Percentiles rank a stretch among this genome's conserved stretches.
Conservation (phyloP, 2,888 invertebrate species). For the Leistus spinibarbis region DNA sequence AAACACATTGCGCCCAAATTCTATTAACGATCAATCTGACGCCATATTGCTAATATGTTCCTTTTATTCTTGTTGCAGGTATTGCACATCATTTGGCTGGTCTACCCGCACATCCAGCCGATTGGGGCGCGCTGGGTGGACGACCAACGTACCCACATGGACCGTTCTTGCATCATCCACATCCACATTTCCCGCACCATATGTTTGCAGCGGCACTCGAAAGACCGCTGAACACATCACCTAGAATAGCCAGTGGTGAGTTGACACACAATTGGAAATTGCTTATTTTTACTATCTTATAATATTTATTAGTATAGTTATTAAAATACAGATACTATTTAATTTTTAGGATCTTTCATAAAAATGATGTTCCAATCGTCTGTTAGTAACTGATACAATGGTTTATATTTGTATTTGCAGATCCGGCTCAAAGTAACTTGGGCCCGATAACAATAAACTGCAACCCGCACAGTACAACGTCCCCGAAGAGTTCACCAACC, state of each 20-base stretch:
- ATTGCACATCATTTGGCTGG: slow-evolving; percentile 78
- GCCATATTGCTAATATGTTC: background rate
- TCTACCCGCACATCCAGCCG: slow-evolving; percentile 70
- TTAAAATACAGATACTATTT: too few relatives aligned
- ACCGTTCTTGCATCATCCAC: slow-evolving; percentile 60
- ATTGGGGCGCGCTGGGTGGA: slow-evolving; percentile 60
- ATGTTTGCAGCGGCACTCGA: slow-evolving; percentile 60
- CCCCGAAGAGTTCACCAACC: slow-evolving; percentile 68
- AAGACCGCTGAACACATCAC: slow-evolving; percentile 62
- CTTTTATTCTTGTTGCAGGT: slow-evolving; percentile 57
- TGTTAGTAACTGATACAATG: too few relatives aligned
- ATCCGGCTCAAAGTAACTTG: slow-evolving; percentile 54
- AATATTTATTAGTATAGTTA: background rate
- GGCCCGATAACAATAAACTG: slow-evolving; percentile 58
- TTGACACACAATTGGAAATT: background rate
- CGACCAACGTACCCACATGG: slow-evolving; percentile 61
- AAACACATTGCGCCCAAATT: slow-evolving; percentile 10
- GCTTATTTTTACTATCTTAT: background rate
- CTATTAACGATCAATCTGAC: background rate
- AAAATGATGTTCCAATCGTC: too few relatives aligned
- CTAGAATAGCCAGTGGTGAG: slow-evolving; percentile 61
- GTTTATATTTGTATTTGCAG: slow-evolving; percentile 44
- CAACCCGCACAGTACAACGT: slow-evolving; percentile 72
- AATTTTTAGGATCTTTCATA: too few relatives aligned
- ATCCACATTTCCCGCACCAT: slow-evolving; percentile 59